Base-by-base conservation (phyloP, 2,888 invertebrate genomes). In the Leucoma salicis region DNA sequence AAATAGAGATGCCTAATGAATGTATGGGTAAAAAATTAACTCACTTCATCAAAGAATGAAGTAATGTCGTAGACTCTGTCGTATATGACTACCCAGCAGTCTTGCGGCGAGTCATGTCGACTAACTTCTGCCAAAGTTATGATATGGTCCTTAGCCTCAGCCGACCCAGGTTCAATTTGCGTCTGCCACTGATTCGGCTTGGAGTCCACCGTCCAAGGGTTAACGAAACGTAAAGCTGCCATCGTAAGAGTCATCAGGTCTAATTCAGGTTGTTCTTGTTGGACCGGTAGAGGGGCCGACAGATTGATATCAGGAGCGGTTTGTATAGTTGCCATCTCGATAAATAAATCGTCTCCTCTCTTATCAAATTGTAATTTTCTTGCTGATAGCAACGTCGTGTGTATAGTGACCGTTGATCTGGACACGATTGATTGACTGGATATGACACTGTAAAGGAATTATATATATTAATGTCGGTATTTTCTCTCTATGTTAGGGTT, bases 61-160 rank as follows among this genome's bases (percentile, higher is more conserved):
- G 96, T 94, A 37, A 96, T 92, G 68, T 97, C 94, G 75, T 96
- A 97, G 8, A 97, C 95, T 42, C 94, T 93, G 83, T 97, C 96
- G 75, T 95, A 95, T 33, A 97, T 92, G n/a, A 95, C 92, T 36
- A 96, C 90, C 97, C 97, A 97, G 78, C 96, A 97, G 70, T 96
- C 95, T 10, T 91, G 78, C 4, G 79, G 76, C 12, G 91, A 89
- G 69, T 96, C 96, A 69, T 97, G 97, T 67, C 91, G 91, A 3
- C 94, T 90, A 2, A 97, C 94, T 81, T 96, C 94, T 35, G 93
- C 92, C 37, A 97, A 83, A n/a, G 91, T 90, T 39, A 95, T 93
- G 28, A 82, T 77, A 18, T 82, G 78, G 36, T 90, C 86, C 49
- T 82, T 81, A 11, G 86, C 77, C 45, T 82, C 80, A 1, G 77